Evolutionary conservation across 2,113 vertebrate genomes (phyloP).

Genomic region (Malurus elegans): DNA sequence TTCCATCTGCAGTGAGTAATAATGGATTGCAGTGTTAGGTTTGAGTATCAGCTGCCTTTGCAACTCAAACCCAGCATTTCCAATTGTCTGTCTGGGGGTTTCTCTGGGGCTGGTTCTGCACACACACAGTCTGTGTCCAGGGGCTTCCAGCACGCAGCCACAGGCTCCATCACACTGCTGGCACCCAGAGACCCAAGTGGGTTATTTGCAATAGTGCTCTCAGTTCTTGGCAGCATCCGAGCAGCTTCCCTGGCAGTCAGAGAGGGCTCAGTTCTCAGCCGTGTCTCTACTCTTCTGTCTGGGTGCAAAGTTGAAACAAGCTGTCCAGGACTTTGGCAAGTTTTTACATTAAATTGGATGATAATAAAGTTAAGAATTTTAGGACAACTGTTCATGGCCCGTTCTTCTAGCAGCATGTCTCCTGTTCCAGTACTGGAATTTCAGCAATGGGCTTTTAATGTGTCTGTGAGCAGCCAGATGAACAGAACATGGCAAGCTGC

Average conservation of each 20-base stretch:
- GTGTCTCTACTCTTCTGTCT: not conserved
- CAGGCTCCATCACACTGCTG: not conserved
- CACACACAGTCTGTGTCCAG: rapidly evolving
- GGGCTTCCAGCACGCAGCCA: not conserved
- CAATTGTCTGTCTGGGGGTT: not conserved
- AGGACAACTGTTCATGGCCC: not conserved
- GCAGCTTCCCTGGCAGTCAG: not conserved
- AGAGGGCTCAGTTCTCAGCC: not conserved
- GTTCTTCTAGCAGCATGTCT: not conserved
- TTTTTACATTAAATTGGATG: not conserved
- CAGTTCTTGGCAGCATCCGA: not conserved
- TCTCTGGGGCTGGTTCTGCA: not conserved
- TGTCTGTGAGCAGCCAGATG: not conserved
- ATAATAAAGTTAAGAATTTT: not conserved
- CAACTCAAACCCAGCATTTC: not conserved
- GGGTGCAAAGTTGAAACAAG: not conserved
- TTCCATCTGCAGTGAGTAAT: constrained; percentile 24
- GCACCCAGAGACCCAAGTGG: too few relatives aligned
- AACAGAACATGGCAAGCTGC: not conserved
- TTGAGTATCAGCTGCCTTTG: not conserved
- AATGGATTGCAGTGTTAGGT: not conserved
- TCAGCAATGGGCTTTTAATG: not conserved
- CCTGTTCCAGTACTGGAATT: not conserved
- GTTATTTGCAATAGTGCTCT: not conserved
- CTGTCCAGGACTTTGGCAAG: not conserved